Base-by-base conservation (phyloP, 2,888 invertebrate species). In the Ichneumon xanthorius region DNA sequence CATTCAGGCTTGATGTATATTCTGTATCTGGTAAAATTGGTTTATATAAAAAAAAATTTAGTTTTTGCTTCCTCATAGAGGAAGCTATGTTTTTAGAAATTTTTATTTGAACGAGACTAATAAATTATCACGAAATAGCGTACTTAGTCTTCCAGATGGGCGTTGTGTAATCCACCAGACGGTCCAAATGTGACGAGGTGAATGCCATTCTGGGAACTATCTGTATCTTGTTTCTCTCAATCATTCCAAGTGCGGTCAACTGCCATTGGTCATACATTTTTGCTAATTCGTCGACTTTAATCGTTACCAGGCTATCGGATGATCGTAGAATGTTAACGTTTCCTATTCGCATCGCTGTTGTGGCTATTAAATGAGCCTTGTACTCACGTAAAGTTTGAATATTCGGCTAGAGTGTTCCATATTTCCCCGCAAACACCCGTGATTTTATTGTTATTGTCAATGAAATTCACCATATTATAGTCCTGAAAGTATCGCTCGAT, bases 11-110 rank as follows among this genome's bases (percentile, higher is more conserved):
- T 61, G 40, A 88, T 84, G 65, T 88, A 88, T 9, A 88, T 71
- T 68, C 86, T 48, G 67, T 88, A 88, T 19, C 89, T 89, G 71
- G n/a, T 16, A 75, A 75, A 61, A 53, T 53, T 53, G 2, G 4
- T 53, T 53, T 33, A 6, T 33, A 33, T 0, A 33, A 5, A 33
- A 33, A 22, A 22, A 22, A 22, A n/a, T n/a, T 26, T 26, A 26
- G 26, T 26, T 26, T 26, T 40, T 22, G 22, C 22, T 22, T 22
- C 22, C 22, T 22, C 22, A 22, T 22, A 22, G 22, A 1, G 22
- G 22, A 22, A 22, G 22, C 22, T 22, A 0, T 22, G 22, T 22
- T 40, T 9, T 40, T 5, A 40, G 37, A 7, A 40, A 0, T 40
- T 2, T 6, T 40, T 9, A 40, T 40, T 6, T 9, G 40, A 40